These are phyloP conservation scores for Zalophus californianus DNA, from an alignment of 2,797 vertebrate genomes.

Conservation along the genomic window DNA sequence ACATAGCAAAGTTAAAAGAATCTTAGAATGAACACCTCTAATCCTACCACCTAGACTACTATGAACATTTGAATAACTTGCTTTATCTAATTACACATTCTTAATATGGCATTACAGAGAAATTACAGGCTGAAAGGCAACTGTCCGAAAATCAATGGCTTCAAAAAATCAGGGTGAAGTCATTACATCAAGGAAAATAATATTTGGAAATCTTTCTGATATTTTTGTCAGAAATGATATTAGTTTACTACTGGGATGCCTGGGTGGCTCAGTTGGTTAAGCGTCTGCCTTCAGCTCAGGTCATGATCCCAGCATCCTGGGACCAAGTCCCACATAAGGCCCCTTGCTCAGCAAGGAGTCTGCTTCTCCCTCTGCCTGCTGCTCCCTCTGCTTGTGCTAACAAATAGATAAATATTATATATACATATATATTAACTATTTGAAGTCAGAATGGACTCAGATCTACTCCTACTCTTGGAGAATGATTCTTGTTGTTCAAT, in stretches of 20 bases:
- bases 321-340: not conserved
- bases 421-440: no score
- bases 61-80: not conserved
- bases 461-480: not conserved
- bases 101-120: not conserved
- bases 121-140: not conserved
- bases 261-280: not conserved
- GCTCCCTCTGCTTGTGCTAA: not conserved
- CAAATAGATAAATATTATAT: no score
- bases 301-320: not conserved
- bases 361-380: not conserved
- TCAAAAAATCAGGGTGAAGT: not conserved
- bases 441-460: not conserved
- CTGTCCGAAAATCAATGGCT: not conserved
- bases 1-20: slow-evolving; percentile 24
- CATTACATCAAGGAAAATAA: not conserved
- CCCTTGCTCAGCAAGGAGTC: not conserved
- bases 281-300: not conserved
- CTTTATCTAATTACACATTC: slow-evolving; percentile 28
- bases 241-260: not conserved
- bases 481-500: not conserved
- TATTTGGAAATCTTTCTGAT: not conserved
- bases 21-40: not conserved
- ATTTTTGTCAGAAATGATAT: not conserved
- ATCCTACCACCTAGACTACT: not conserved